A percentile compares a stretch with the other conserved stretches of the same genome.
phyloP scores from a whole-genome alignment of 2,113 vertebrate species.

The Turdus rufiventris region DNA sequence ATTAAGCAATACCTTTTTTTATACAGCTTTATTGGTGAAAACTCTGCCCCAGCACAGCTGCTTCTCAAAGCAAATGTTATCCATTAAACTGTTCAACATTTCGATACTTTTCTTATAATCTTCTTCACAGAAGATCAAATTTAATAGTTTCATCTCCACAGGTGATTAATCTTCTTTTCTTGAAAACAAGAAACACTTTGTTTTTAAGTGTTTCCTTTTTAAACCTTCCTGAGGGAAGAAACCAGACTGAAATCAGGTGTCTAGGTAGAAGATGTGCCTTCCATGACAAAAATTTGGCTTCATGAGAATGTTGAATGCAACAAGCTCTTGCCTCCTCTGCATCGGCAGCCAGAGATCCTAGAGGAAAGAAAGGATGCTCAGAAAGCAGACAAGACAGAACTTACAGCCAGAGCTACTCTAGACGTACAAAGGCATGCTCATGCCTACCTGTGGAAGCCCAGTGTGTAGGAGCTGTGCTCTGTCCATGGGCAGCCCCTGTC shows the following conservation, averaged over 20 bases:
- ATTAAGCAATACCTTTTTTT: not conserved
- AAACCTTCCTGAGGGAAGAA: not conserved
- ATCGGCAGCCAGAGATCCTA: not conserved
- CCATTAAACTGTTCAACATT: not conserved
- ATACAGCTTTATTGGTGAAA: not conserved
- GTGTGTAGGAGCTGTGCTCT: not conserved
- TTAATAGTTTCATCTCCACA: not conserved
- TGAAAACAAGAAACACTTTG: not conserved
- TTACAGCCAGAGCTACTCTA: not conserved
- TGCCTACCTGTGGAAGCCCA: not conserved
- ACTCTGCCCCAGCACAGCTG: not conserved
- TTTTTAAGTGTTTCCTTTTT: not conserved
- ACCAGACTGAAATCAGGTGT: not conserved
- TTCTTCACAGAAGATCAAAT: not conserved
- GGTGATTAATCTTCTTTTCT: not conserved
- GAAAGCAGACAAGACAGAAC: not conserved
- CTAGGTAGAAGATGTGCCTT: not conserved
- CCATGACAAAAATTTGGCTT: not conserved
- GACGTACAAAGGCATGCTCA: not conserved
- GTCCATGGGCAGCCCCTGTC: too few species aligned
- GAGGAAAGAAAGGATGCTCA: not conserved
- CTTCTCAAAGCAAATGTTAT: not conserved
- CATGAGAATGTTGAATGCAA: not conserved
- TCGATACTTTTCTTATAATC: not conserved
- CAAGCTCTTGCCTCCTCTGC: rapidly evolving